These are phyloP conservation scores for Chauna torquata DNA, from an alignment of 2,113 vertebrate genomes.

Conservation along the genomic window DNA sequence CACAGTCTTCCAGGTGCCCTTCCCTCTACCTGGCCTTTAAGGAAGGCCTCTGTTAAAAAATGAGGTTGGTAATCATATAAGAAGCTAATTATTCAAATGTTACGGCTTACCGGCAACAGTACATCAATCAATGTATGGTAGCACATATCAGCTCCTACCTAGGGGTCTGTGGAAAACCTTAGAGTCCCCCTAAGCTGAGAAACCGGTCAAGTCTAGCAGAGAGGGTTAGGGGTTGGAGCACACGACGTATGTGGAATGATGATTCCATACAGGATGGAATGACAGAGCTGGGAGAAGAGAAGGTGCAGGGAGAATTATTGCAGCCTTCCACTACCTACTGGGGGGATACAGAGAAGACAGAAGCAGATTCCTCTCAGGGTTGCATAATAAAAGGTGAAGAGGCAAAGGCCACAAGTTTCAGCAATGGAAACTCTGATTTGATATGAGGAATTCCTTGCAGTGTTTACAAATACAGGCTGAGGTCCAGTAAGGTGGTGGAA, in stretches of 20 bases:
- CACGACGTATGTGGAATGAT: background rate
- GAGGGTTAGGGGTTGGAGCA: background rate
- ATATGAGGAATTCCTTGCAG: background rate
- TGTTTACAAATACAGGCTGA: background rate
- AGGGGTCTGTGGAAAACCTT: background rate
- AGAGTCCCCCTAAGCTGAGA: background rate
- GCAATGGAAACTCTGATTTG: background rate
- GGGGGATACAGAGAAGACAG: rapidly evolving
- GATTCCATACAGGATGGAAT: background rate
- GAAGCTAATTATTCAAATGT: background rate
- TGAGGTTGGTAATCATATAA: background rate
- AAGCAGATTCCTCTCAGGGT: background rate
- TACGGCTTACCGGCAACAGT: background rate
- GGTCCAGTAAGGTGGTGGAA: background rate
- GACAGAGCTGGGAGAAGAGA: background rate
- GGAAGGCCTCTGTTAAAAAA: background rate
- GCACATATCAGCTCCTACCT: background rate
- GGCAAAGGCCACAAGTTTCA: background rate
- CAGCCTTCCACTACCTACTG: rapidly evolving
- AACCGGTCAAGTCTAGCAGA: background rate
- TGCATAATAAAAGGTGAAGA: background rate
- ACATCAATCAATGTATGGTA: background rate
- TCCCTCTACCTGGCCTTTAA: background rate
- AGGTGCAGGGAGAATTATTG: background rate
- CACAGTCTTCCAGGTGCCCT: background rate